Conservation (phyloP, 92 coral and sea anemone species). For the Isaurus tuberculatus region DNA sequence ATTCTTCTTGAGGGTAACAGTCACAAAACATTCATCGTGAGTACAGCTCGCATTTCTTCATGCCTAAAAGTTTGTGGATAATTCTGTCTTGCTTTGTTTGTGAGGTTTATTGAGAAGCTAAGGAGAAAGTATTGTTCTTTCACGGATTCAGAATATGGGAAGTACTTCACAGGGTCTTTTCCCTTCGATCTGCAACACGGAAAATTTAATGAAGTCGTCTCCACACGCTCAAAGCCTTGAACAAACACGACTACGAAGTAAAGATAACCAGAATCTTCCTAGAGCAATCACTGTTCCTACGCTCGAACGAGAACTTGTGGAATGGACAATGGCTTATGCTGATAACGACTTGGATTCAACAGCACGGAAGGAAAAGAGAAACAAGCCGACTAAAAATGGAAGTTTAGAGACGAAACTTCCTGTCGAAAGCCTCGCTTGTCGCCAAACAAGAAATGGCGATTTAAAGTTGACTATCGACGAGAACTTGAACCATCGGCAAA, state of each 20-base stretch:
- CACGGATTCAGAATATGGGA: neutral
- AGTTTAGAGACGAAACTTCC: neutral
- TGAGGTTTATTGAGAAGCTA: neutral
- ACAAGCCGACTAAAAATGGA: neutral
- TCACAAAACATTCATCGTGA: neutral
- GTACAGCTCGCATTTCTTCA: neutral
- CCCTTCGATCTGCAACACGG: slow-evolving; percentile 24
- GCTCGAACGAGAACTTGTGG: slow-evolving; percentile 28
- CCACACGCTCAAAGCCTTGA: slow-evolving; percentile 5
- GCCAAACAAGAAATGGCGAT: neutral
- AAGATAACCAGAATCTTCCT: neutral
- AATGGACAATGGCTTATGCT: slow-evolving; percentile 33
- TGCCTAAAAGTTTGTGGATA: neutral
- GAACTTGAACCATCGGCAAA: neutral
- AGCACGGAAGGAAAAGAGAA: slow-evolving; percentile 23
- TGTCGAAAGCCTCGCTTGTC: neutral
- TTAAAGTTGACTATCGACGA: neutral
- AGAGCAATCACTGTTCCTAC: slow-evolving; percentile 3
- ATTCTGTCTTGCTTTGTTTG: neutral
- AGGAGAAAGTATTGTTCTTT: neutral
- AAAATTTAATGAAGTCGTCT: neutral
- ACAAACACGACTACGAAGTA: neutral
- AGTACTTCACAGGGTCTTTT: slow-evolving; percentile 32
- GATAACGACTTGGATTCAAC: slow-evolving; percentile 22
- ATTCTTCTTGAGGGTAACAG: neutral